Conservation (phyloP, 1,140 invertebrate species). For the Zaprionus capensis region DNA sequence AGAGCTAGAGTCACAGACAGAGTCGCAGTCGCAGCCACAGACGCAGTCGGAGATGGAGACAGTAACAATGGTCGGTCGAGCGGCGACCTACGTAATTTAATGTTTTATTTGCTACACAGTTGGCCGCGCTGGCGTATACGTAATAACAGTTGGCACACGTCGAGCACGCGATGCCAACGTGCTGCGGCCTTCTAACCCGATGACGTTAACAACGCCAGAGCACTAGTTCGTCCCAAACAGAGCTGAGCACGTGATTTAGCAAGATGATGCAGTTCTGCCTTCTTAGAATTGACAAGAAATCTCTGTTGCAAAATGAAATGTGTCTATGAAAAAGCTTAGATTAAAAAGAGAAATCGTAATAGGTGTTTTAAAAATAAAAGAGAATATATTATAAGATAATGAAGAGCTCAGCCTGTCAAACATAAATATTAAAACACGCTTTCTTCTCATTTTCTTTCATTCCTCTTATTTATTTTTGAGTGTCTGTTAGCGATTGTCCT, state of each 20-base stretch:
- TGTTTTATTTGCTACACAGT: slow-evolving; percentile 76
- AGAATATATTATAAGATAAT: too few relatives aligned
- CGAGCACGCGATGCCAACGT: slow-evolving; percentile 72
- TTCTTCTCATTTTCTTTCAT: not conserved
- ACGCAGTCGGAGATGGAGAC: slow-evolving; percentile 27
- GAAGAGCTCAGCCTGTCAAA: too few relatives aligned
- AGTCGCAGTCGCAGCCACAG: slow-evolving; percentile 23
- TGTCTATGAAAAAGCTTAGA: not conserved
- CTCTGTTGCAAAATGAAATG: not conserved
- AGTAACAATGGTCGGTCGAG: slow-evolving; percentile 39
- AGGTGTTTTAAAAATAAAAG: not conserved
- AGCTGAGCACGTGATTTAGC: slow-evolving; percentile 45
- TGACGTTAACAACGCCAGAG: slow-evolving; percentile 47
- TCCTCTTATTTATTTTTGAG: not conserved
- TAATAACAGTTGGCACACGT: slow-evolving; percentile 65
- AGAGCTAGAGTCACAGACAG: slow-evolving; percentile 46
- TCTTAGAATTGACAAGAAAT: not conserved
- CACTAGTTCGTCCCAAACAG: slow-evolving; percentile 28
- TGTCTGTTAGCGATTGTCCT: not conserved
- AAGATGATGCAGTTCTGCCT: not conserved
- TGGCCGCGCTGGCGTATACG: slow-evolving; percentile 66
- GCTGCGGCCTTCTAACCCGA: slow-evolving; percentile 57
- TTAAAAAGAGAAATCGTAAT: not conserved
- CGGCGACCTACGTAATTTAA: slow-evolving; percentile 72
- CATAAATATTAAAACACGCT: too few relatives aligned